Evolutionary conservation across 1,140 invertebrate species (phyloP).

Genomic region (Pseudomyrmex flavicornis): DNA sequence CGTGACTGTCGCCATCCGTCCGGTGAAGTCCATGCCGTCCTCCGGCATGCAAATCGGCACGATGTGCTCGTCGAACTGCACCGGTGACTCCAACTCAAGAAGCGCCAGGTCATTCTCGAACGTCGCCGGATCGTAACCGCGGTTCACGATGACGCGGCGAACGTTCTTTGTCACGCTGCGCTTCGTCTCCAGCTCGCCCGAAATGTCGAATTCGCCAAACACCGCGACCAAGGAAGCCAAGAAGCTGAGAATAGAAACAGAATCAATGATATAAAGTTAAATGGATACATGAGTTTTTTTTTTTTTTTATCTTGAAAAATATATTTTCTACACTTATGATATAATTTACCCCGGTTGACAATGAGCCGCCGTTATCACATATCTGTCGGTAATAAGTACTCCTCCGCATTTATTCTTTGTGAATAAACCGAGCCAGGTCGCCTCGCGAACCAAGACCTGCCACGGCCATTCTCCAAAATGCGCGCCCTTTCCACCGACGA

Average conservation of each 20-base stretch:
- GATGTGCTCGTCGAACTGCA: conserved; percentile 94
- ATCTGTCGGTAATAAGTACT: conserved; percentile 93
- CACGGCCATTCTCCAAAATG: conserved; percentile 96
- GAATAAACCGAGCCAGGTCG: conserved; percentile 96
- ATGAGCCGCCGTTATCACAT: conserved; percentile 96
- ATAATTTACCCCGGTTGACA: conserved; percentile 95
- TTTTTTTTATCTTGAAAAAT: conserved; percentile 4
- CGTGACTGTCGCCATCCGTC: conserved; percentile 93
- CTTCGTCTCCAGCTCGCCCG: conserved; percentile 91
- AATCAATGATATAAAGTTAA: not conserved
- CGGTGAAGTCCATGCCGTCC: conserved; percentile 92
- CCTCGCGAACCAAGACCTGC: conserved; percentile 96
- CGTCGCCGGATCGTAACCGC: conserved; percentile 94
- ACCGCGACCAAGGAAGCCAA: conserved; percentile 95
- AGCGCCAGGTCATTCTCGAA: conserved; percentile 96
- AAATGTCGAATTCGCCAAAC: conserved; percentile 96
- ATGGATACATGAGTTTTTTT: conserved; percentile 6
- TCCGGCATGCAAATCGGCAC: conserved; percentile 97
- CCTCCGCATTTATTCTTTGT: conserved; percentile 99
- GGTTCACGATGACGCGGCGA: conserved; percentile 94
- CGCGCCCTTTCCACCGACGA: conserved; percentile 95
- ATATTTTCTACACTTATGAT: not conserved
- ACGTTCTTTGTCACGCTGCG: conserved; percentile 93
- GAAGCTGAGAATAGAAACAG: conserved; percentile 87
- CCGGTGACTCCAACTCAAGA: conserved; percentile 92